Base-by-base conservation (phyloP, 2,797 vertebrate genomes). In the Echeneis naucrates region DNA sequence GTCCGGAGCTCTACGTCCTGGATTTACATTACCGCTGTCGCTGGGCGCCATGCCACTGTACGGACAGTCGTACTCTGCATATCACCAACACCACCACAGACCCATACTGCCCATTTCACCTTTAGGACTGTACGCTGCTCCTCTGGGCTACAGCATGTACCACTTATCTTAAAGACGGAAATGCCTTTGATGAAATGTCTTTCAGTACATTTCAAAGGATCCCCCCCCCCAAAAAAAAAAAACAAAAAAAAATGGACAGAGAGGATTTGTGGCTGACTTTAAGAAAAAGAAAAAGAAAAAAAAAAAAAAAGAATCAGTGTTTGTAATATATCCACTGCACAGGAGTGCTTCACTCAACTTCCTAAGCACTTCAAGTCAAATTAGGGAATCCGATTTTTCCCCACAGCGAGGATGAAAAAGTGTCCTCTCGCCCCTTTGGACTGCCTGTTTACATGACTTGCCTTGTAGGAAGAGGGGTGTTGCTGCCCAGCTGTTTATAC, bases 101-200 rank as follows among this genome's bases (percentile, higher is more conserved):
- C 95, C 96, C 87, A 86, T 98, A 57, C 94, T 99, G 58, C 97
- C 97, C 52, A 94, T 99, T 51, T 94, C 97, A 0, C 97, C 97
- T 0, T 90, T 98, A 37, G 96, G 97, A 95, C 95, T 99, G 64
- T 99, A 99, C 64, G 94, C 96, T 26, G 93, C 96, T 19, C 97
- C 96, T 0, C 93, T 99, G 71, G 97, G 96, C 87, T 99, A 98
- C 77, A 94, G 96, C 94, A 97, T 99, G 96, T 99, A 99, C 92
- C 97, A 98, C 87, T 93, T 99, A 30, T 96, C 96, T 57, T 98
- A 95, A 95, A 88, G 84, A 87, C 88, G 65, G 76, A 80, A 72
- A 54, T 73, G 82, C 70, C 45, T 59, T 45, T 21, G 42, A 24
- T 27, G 53, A 53, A 60, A 60, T 11, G 35, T 13, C 8, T 50